Evolutionary conservation across 2,113 vertebrate species (phyloP), one percentile per base, ranked within the genome.

Genomic region (Leptodactylus fuscus): DNA sequence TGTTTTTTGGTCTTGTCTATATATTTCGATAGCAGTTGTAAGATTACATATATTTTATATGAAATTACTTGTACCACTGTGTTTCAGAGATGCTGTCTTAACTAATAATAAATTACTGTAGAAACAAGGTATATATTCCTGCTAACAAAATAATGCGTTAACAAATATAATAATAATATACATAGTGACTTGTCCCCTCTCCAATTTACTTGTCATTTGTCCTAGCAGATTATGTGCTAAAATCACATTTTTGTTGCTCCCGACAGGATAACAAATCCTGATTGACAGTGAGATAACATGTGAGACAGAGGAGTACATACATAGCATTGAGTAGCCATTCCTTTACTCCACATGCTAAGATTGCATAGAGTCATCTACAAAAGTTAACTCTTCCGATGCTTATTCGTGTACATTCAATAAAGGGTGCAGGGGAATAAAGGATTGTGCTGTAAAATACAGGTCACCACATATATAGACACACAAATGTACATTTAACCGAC

Each of bases 281-380:
- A 82, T 49, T 82, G 81, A 82, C 80, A 82, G 3, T 38, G 62
- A 51, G 80, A 82, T 82, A 70, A 70, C 62, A 62, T 22, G 8
- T 20, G 24, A 82, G 65, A 82, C 80, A 69, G 16, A 36, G 44
- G 13, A 48, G 46, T 48, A 44, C 34, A 62, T 20, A 69, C 41
- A n/a, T 44, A 81, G 62, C 27, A 55, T 22, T 16, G 10, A 82
- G 53, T 71, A 82, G 60, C 46, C 62, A 27, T 82, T 53, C 44
- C 24, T 69, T 55, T 55, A n/a, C 20, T 38, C 49, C 51, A 36
- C 49, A 55, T 18, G 2, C 46, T 58, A 36, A 55, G 46, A n/a
- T 13, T 11, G n/a, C 16, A 2, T 34, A 48, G 12, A 48, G 46
- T 10, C 2, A 15, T 2, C 46, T 48, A 8, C 8, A 34, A 58